A percentile compares a stretch with the other conserved stretches of the same genome.
Evolutionary conservation across 2,888 invertebrate species (phyloP).

Genomic region (Priocnemis perturbator): DNA sequence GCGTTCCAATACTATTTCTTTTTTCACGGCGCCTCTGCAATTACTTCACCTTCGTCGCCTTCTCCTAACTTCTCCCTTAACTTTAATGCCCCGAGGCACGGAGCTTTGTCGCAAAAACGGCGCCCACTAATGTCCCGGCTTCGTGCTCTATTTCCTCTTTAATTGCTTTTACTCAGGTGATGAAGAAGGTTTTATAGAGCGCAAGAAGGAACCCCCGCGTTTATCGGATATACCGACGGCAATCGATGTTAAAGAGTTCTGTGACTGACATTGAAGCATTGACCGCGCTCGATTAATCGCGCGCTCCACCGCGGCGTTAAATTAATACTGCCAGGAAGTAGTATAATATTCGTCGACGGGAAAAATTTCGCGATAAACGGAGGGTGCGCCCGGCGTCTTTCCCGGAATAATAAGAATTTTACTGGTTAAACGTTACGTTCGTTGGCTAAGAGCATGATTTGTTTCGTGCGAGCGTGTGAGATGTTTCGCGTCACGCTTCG

Average conservation of each 20-base stretch:
- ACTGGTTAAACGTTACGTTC: no score
- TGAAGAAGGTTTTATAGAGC: constrained; percentile 7
- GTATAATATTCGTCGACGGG: neutral
- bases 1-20: constrained; percentile 25
- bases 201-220: neutral
- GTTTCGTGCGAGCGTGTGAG: no score
- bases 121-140: constrained; percentile 23
- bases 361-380: neutral
- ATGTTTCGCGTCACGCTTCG: no score
- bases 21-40: constrained; percentile 13
- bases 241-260: neutral
- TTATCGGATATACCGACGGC: neutral
- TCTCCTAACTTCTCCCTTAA: constrained; percentile 30
- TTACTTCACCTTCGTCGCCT: constrained; percentile 33
- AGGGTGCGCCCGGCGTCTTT: no score
- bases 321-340: neutral
- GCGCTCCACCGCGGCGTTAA: neutral
- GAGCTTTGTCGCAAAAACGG: constrained; percentile 25
- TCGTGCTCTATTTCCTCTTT: constrained; percentile 30
- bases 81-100: constrained; percentile 22
- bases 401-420: no score
- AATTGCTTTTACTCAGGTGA: constrained; percentile 23
- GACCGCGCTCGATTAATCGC: neutral
- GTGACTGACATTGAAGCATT: no score
- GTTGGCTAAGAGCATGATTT: no score